phyloP scores from a whole-genome alignment of 2,113 vertebrate species.

The Clarias magur region DNA sequence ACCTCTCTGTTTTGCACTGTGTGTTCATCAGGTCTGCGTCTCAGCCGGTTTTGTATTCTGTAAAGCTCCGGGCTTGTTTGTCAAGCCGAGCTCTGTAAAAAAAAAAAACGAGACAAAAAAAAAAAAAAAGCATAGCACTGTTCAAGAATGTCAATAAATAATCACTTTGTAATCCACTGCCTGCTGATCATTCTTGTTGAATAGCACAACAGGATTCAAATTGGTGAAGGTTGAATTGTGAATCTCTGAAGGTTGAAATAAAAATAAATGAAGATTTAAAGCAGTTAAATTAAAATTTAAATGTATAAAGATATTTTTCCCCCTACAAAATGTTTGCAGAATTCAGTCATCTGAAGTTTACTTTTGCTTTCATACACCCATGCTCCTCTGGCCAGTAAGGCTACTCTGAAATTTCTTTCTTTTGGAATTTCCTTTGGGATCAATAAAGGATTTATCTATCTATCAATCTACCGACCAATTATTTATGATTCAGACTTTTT shows the following conservation, averaged over 20 bases:
- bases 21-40: not conserved
- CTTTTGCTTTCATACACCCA: not conserved
- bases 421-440: too few species aligned
- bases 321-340: too few species aligned
- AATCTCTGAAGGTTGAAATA: not conserved
- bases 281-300: too few species aligned
- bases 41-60: conserved; percentile 42
- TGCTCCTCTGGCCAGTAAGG: not conserved
- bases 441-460: too few species aligned
- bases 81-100: conserved; percentile 79
- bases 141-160: conserved; percentile 88
- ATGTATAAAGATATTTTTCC: not conserved
- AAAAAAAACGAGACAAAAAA: too few species aligned
- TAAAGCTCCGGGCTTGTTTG: conserved; percentile 66
- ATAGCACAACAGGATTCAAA: not conserved
- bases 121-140: conserved; percentile 71
- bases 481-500: not conserved
- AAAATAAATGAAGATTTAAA: not conserved
- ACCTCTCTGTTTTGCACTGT: not conserved
- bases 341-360: too few species aligned
- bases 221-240: not conserved
- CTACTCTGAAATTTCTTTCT: too few species aligned
- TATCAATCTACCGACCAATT: not conserved
- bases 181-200: not conserved
- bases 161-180: conserved; percentile 79